These are phyloP conservation scores for Sceloporus undulatus DNA, from an alignment of 2,113 vertebrate genomes.

Conservation along the genomic window DNA sequence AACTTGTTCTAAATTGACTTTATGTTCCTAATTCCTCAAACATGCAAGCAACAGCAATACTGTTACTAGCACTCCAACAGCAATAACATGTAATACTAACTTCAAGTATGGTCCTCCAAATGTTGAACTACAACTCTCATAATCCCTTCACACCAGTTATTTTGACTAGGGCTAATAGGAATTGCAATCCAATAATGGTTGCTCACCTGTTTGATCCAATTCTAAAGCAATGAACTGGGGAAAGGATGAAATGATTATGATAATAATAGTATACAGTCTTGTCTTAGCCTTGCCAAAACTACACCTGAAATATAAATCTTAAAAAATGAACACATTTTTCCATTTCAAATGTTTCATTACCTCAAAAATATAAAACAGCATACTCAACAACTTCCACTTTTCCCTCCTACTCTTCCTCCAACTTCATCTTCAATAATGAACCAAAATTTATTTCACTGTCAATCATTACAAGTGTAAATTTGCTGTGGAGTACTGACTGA, in stretches of 20 bases:
- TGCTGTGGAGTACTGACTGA: too few species aligned
- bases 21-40: constrained; percentile 42
- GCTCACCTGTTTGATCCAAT: constrained; percentile 39
- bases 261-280: not conserved
- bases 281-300: not conserved
- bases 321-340: too few species aligned
- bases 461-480: too few species aligned
- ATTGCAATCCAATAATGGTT: not conserved
- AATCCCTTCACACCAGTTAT: too few species aligned
- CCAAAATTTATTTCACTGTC: too few species aligned
- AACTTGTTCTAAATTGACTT: constrained; percentile 52
- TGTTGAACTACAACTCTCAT: not conserved
- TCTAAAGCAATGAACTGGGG: constrained; percentile 35
- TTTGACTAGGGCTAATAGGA: too few species aligned
- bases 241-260: not conserved
- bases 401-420: too few species aligned
- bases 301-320: constrained; percentile 13
- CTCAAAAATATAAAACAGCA: too few species aligned
- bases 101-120: not conserved
- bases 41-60: constrained; percentile 39
- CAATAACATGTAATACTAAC: constrained; percentile 34
- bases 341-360: too few species aligned
- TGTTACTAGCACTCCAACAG: constrained; percentile 51
- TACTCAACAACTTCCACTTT: too few species aligned
- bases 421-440: too few species aligned